A percentile compares a stretch with the other conserved stretches of the same genome.
These are phyloP conservation scores for Orycteropus afer DNA, from an alignment of 2,113 vertebrate species.

Conservation along the genomic window DNA sequence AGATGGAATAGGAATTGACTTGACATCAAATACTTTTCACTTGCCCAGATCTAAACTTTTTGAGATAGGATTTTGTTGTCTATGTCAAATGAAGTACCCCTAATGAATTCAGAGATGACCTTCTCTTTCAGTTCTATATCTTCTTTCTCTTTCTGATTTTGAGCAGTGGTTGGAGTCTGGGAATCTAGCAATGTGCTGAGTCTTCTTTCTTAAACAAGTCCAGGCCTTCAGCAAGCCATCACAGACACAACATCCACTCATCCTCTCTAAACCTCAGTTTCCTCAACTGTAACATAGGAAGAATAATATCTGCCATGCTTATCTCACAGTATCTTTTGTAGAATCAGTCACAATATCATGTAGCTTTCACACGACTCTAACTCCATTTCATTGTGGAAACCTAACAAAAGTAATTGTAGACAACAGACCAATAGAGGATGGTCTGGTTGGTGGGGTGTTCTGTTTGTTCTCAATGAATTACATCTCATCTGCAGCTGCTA, in stretches of 20 bases:
- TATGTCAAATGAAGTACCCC: not conserved
- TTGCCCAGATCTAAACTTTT: not conserved
- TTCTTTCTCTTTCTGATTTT: not conserved
- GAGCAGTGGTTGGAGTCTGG: not conserved
- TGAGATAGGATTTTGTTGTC: not conserved
- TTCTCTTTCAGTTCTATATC: not conserved
- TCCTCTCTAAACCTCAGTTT: not conserved
- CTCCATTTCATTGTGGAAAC: not conserved
- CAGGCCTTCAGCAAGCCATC: not conserved
- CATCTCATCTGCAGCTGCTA: not conserved
- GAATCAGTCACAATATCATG: not conserved
- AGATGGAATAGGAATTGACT: no score
- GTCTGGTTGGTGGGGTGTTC: not conserved
- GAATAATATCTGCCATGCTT: not conserved
- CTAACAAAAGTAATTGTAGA: not conserved
- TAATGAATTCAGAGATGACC: not conserved
- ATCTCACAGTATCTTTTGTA: not conserved
- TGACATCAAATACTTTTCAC: no score
- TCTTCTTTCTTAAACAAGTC: slow-evolving; percentile 1
- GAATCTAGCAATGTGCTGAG: not conserved
- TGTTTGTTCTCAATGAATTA: not conserved
- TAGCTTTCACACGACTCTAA: not conserved
- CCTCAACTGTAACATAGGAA: not conserved
- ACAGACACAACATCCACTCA: not conserved
- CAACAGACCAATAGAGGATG: not conserved